Evolutionary conservation across 2,113 vertebrate species (phyloP).

Genomic region (Varanus salvator): DNA sequence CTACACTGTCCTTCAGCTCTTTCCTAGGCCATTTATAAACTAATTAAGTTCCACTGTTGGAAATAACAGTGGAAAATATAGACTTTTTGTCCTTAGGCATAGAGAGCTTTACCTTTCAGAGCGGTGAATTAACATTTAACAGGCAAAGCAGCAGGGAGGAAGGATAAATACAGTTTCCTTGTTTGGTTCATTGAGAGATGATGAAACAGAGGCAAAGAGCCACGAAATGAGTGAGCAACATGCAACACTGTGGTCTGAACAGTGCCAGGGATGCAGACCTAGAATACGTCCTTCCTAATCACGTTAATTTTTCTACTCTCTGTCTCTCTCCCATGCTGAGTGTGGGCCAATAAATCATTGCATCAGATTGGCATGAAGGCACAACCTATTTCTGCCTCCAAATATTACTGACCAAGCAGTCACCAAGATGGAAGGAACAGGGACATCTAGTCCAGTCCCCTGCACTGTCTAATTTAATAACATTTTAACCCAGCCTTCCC

Average conservation of each 20-base stretch:
- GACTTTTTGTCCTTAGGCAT: background rate
- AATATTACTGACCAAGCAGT: too few relatives aligned
- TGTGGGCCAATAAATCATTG: background rate
- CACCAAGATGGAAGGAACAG: background rate
- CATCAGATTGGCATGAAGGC: background rate
- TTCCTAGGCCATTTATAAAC: background rate
- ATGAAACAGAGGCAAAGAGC: constrained; percentile 18
- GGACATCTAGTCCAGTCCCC: background rate
- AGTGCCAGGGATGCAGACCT: background rate
- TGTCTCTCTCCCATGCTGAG: too few relatives aligned
- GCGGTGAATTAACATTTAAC: background rate
- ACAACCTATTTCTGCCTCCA: background rate
- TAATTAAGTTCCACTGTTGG: background rate
- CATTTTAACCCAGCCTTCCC: background rate
- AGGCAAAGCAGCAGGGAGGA: background rate
- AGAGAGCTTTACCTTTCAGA: background rate
- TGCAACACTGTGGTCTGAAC: background rate
- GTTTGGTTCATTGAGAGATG: constrained; percentile 8
- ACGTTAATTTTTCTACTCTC: background rate
- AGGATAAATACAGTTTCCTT: constrained; percentile 1
- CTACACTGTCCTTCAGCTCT: background rate
- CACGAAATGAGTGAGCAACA: constrained; percentile 1
- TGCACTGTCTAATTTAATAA: background rate
- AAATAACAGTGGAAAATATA: background rate
- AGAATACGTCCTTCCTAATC: background rate